A percentile compares a stretch with the other conserved stretches of the same genome.
These are phyloP conservation scores for Psilopsiagon aymara DNA, from an alignment of 2,113 vertebrate species.

Conservation along the genomic window DNA sequence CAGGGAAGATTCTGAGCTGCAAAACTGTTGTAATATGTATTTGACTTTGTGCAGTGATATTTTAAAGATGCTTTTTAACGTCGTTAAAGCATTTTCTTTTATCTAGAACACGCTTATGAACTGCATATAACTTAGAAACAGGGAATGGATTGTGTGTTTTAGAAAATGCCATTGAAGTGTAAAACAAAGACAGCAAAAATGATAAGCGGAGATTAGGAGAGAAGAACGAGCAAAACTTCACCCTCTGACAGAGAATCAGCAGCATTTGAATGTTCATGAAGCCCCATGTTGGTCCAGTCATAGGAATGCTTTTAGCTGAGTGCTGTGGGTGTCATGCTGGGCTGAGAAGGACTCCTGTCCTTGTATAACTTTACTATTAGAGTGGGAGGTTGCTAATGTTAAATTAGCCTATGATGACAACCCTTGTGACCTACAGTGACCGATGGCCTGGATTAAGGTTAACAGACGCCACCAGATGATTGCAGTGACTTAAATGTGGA, in stretches of 20 bases:
- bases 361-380: background rate
- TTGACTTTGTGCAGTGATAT: background rate
- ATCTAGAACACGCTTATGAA: background rate
- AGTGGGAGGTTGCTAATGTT: background rate
- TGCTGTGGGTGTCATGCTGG: background rate
- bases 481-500: background rate
- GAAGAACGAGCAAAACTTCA: background rate
- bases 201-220: background rate
- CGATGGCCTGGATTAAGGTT: conserved; percentile 40
- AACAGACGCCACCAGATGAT: conserved; percentile 29
- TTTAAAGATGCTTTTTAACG: background rate
- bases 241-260: background rate
- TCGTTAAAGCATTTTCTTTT: background rate
- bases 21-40: background rate
- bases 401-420: background rate
- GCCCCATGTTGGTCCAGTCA: rapidly evolving
- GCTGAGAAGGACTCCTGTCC: background rate
- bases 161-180: background rate
- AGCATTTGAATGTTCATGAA: background rate
- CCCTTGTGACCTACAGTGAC: conserved; percentile 19
- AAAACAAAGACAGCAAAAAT: background rate
- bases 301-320: background rate
- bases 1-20: background rate
- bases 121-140: background rate
- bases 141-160: background rate